phyloP scores from a whole-genome alignment of 1,140 invertebrate species.

The Macrocentrus cingulum region DNA sequence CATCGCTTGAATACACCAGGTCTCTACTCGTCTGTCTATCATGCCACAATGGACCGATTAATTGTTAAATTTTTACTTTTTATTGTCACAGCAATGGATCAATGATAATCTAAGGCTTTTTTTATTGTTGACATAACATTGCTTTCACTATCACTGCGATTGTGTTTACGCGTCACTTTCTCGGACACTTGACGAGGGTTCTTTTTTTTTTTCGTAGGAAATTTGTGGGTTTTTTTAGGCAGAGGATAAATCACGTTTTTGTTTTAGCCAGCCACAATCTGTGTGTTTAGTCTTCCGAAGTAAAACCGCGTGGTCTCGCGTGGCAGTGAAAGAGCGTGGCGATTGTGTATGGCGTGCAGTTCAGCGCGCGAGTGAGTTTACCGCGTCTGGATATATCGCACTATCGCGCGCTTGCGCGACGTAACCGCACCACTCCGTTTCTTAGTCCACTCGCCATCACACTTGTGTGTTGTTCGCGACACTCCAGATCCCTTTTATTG shows the following conservation, averaged over 20 bases:
- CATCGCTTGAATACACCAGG: conserved; percentile 46
- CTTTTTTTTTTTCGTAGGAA: too few relatives aligned
- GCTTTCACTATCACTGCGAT: too few relatives aligned
- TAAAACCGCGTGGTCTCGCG: conserved; percentile 49
- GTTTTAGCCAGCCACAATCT: too few relatives aligned
- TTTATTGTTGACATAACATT: too few relatives aligned
- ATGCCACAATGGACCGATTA: conserved; percentile 23
- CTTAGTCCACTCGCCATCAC: background rate
- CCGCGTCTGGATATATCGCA: conserved; percentile 52
- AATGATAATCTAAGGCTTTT: background rate
- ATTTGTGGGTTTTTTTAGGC: too few relatives aligned
- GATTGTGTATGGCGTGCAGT: conserved; percentile 57
- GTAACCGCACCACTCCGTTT: conserved; percentile 19
- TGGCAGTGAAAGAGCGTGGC: conserved; percentile 40
- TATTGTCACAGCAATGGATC: background rate
- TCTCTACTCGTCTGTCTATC: conserved; percentile 38
- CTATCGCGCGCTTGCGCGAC: conserved; percentile 53
- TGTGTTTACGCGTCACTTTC: too few relatives aligned
- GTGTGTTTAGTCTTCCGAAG: background rate
- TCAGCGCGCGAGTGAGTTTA: conserved; percentile 58
- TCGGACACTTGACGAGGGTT: too few relatives aligned
- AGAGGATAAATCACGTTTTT: too few relatives aligned
- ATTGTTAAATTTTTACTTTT: conserved; percentile 2
- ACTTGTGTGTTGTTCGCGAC: too few relatives aligned
- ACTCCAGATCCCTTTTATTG: too few relatives aligned